Evolutionary conservation across 2,797 vertebrate species (phyloP).

Genomic region (Stomatorhinus walkeri): DNA sequence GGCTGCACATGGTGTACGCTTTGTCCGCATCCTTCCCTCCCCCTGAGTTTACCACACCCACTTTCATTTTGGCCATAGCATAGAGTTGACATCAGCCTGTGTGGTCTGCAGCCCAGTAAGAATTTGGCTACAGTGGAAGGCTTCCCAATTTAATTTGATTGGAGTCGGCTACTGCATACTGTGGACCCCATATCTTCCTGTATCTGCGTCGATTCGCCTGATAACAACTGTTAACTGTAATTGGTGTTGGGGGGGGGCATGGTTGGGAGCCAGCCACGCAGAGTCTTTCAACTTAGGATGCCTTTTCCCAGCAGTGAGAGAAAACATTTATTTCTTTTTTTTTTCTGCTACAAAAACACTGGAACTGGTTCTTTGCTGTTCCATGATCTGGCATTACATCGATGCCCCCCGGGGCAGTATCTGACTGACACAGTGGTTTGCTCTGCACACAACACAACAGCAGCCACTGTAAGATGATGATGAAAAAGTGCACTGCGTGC

Average conservation of each 20-base stretch:
- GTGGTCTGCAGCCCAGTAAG: neutral
- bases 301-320: neutral
- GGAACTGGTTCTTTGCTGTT: neutral
- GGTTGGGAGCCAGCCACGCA: neutral
- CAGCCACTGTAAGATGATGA: neutral
- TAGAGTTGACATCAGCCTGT: neutral
- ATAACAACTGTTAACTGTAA: neutral
- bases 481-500: neutral
- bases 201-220: neutral
- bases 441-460: neutral
- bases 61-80: neutral
- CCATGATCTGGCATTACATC: neutral
- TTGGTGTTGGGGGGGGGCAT: neutral
- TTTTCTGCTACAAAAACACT: neutral
- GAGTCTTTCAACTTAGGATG: neutral
- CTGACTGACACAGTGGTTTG: neutral
- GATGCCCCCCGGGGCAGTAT: neutral
- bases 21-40: neutral
- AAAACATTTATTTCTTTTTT: neutral
- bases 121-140: neutral
- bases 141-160: neutral
- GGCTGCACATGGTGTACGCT: neutral
- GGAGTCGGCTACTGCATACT: neutral
- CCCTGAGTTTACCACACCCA: neutral
- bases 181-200: neutral